These are phyloP conservation scores for Egretta garzetta DNA, from an alignment of 2,113 vertebrate species.

Conservation along the genomic window DNA sequence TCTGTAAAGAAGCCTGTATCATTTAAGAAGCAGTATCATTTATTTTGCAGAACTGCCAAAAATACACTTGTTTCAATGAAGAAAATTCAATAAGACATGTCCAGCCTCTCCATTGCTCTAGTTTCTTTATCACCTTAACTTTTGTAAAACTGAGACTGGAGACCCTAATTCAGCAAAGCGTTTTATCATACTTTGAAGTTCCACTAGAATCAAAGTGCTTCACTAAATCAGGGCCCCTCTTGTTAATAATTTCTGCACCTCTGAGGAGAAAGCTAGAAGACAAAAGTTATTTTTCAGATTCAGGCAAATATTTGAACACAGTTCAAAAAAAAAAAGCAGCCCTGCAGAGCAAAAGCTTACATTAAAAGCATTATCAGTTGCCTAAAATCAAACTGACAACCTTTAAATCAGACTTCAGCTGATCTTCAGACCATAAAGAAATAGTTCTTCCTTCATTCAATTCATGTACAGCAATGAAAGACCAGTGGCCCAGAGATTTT, in stretches of 20 bases:
- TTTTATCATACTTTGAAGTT: background rate
- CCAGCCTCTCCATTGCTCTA: background rate
- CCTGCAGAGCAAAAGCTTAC: background rate
- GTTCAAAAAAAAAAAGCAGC: background rate
- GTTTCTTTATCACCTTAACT: background rate
- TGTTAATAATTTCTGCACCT: background rate
- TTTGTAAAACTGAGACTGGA: background rate
- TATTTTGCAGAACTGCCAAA: background rate
- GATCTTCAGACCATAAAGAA: background rate
- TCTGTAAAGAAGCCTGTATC: background rate
- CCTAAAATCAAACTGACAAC: constrained; percentile 8
- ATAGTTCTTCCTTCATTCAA: background rate
- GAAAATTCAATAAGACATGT: background rate
- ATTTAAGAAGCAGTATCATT: background rate
- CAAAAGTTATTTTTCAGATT: background rate
- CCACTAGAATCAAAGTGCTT: background rate
- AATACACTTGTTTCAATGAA: background rate
- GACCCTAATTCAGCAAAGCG: background rate
- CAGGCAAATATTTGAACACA: background rate
- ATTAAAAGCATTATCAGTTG: background rate
- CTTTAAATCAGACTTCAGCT: background rate
- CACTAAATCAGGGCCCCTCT: background rate
- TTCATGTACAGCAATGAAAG: background rate
- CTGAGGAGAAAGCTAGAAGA: background rate
- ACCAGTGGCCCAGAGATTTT: background rate